Percentiles rank a stretch among this genome's conserved stretches.
phyloP scores from a whole-genome alignment of 2,888 invertebrate genomes.

The Drosophila anceps region DNA sequence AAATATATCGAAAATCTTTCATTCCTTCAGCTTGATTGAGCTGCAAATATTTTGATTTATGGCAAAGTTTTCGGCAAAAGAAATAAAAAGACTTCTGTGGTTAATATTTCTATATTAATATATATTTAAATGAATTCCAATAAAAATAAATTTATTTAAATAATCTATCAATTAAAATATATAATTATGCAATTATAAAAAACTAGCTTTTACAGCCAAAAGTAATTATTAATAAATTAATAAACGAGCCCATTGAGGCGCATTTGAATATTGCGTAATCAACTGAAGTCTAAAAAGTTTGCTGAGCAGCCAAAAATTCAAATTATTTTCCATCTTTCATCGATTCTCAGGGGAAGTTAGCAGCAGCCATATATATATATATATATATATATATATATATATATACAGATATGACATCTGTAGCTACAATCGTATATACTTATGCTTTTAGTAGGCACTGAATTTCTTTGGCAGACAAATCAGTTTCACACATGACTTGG shows the following conservation, averaged over 20 bases:
- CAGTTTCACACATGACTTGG: constrained; percentile 31
- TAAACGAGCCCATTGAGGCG: background rate
- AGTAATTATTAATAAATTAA: background rate
- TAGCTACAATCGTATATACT: background rate
- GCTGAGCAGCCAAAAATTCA: background rate
- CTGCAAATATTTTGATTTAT: background rate
- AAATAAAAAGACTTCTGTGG: no score
- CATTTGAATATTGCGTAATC: constrained; percentile 2
- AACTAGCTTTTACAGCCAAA: background rate
- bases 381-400: background rate
- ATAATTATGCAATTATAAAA: background rate
- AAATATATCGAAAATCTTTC: no score
- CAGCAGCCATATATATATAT: background rate
- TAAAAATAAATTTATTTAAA: no score
- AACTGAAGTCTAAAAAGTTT: constrained; percentile 6
- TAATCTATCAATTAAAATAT: no score
- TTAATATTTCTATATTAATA: no score
- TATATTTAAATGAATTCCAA: background rate
- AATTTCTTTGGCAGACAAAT: constrained; percentile 27
- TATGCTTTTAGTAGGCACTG: background rate
- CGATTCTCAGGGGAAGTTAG: background rate
- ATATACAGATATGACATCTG: background rate
- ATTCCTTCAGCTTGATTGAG: background rate
- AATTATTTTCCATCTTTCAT: background rate
- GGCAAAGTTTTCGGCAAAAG: no score